Evolutionary conservation across 92 coral and sea anemone species (phyloP).

Genomic region (Isaurus tuberculatus): DNA sequence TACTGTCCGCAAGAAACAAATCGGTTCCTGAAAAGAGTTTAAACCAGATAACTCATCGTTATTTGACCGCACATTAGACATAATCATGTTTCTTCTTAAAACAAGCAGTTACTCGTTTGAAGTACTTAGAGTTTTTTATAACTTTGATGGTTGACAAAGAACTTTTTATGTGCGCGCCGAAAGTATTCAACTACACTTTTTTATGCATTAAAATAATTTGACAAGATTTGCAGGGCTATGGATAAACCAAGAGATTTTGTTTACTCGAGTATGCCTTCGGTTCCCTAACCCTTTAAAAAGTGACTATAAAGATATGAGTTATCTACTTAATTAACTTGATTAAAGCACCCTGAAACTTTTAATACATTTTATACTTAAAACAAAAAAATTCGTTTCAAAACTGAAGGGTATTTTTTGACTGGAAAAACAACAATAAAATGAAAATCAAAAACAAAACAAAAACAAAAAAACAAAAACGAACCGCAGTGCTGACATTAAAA

Average conservation of each 20-base stretch:
- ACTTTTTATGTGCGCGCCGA: slow-evolving; percentile 16
- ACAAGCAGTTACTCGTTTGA: background rate
- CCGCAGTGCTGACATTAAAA: too few species aligned
- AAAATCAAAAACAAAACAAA: too few species aligned
- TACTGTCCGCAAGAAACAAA: slow-evolving; percentile 18
- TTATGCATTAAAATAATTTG: background rate
- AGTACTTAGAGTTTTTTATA: background rate
- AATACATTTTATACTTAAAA: too few species aligned
- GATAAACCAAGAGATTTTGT: background rate
- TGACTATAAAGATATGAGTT: background rate
- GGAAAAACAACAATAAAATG: too few species aligned
- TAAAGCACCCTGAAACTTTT: too few species aligned
- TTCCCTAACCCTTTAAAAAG: background rate
- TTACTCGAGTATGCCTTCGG: background rate
- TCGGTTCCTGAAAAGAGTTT: background rate
- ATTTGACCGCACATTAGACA: background rate
- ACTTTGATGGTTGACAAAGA: slow-evolving; percentile 2
- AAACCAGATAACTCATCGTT: background rate
- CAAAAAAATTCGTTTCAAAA: too few species aligned
- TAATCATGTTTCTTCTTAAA: slow-evolving; percentile 19
- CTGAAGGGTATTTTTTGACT: too few species aligned
- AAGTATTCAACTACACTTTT: background rate
- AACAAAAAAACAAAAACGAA: too few species aligned
- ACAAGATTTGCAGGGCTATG: too few species aligned
- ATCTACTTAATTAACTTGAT: too few species aligned